phyloP scores from a whole-genome alignment of 2,113 vertebrate species.

The Cercopithecus mona region DNA sequence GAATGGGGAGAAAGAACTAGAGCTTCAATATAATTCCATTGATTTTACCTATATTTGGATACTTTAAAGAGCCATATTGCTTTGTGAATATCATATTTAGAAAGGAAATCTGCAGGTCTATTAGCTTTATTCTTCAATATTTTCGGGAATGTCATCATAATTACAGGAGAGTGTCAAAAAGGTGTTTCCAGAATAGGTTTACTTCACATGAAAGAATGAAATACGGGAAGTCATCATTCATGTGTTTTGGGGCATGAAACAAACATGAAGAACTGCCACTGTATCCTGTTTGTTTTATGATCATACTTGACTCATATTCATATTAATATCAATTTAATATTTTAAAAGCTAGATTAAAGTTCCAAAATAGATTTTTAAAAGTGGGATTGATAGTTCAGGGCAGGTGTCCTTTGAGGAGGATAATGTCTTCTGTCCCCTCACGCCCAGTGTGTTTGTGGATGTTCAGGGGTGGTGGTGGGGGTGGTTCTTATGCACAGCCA shows the following conservation, averaged over 20 bases:
- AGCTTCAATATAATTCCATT: background rate
- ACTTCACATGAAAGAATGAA: background rate
- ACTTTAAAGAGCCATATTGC: background rate
- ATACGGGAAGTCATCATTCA: background rate
- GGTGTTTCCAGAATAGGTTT: background rate
- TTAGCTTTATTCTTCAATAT: background rate
- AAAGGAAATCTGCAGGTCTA: background rate
- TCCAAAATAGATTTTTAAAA: conserved; percentile 15
- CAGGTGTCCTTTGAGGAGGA: background rate
- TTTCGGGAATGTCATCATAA: background rate
- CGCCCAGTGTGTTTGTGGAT: background rate
- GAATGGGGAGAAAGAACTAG: background rate
- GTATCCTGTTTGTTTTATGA: background rate
- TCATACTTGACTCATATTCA: background rate
- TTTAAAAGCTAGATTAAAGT: background rate
- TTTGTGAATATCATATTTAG: background rate
- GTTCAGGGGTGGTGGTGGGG: no score
- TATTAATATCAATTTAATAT: background rate
- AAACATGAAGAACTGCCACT: background rate
- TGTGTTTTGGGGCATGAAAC: background rate
- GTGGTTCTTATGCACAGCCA: background rate
- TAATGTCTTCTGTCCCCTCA: background rate
- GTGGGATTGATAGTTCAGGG: background rate
- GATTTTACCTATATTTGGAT: background rate
- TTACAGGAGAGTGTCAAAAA: background rate